A percentile compares a stretch with the other conserved stretches of the same genome.
Conservation (phyloP, 2,797 vertebrate species). For the Rhincodon typus region DNA sequence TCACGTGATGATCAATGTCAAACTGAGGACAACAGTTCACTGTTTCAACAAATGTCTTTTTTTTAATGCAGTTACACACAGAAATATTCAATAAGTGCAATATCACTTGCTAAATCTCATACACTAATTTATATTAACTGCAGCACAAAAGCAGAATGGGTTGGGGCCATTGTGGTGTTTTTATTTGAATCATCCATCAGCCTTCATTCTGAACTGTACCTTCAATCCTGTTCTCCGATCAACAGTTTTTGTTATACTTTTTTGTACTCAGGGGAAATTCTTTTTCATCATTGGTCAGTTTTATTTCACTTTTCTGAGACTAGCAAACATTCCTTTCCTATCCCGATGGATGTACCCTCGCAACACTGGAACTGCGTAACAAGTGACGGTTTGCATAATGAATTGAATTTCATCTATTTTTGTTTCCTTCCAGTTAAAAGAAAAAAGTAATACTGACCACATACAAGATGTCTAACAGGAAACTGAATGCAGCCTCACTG, state of each 20-base stretch:
- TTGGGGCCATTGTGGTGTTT: background rate
- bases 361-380: background rate
- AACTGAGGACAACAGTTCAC: background rate
- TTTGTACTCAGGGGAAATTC: background rate
- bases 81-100: background rate
- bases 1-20: background rate
- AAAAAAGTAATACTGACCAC: background rate
- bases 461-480: background rate
- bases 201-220: background rate
- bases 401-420: background rate
- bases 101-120: background rate
- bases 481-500: background rate
- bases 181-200: background rate
- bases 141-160: background rate
- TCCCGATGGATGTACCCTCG: background rate
- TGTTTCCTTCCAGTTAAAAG: background rate
- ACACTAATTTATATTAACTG: background rate
- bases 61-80: background rate
- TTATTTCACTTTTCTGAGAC: background rate
- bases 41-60: background rate
- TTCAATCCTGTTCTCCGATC: background rate
- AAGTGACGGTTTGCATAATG: background rate
- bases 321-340: background rate
- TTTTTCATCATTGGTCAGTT: background rate
- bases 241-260: background rate